These are phyloP conservation scores for Phlogophora meticulosa DNA, from an alignment of 2,888 invertebrate species.

Conservation along the genomic window DNA sequence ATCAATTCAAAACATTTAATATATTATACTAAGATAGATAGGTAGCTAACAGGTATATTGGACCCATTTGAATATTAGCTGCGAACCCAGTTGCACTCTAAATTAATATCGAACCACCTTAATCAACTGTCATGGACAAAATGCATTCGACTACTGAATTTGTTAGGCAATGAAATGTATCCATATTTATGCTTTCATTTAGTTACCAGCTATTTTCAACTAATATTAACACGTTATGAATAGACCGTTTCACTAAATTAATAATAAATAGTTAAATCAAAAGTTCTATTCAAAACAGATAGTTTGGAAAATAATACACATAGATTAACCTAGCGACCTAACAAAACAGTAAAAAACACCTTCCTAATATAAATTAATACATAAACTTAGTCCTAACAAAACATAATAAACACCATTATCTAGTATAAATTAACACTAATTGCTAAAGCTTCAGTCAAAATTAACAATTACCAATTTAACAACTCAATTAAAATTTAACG, in stretches of 20 bases:
- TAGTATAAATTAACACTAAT: slow-evolving; percentile 9
- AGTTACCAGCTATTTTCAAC: background rate
- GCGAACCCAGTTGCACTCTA: background rate
- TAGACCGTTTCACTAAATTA: background rate
- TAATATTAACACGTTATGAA: slow-evolving; percentile 5
- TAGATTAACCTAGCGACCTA: too few species aligned
- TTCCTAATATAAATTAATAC: background rate
- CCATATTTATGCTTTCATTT: background rate
- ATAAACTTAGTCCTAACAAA: background rate
- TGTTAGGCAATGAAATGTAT: background rate
- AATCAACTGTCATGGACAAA: slow-evolving; percentile 8
- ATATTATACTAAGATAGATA: too few species aligned
- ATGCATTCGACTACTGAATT: background rate
- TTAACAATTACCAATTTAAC: slow-evolving; percentile 35
- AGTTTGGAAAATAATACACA: too few species aligned
- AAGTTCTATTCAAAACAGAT: background rate
- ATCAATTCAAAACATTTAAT: too few species aligned
- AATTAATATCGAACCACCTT: slow-evolving; percentile 6
- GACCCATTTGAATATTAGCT: background rate
- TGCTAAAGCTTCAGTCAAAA: slow-evolving; percentile 16
- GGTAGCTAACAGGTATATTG: background rate
- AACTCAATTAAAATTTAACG: slow-evolving; percentile 51
- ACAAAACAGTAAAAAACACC: too few species aligned
- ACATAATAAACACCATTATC: too few species aligned
- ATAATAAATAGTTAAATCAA: background rate